These are phyloP conservation scores for Ginglymostoma cirratum DNA, from an alignment of 2,113 vertebrate species.

Conservation along the genomic window DNA sequence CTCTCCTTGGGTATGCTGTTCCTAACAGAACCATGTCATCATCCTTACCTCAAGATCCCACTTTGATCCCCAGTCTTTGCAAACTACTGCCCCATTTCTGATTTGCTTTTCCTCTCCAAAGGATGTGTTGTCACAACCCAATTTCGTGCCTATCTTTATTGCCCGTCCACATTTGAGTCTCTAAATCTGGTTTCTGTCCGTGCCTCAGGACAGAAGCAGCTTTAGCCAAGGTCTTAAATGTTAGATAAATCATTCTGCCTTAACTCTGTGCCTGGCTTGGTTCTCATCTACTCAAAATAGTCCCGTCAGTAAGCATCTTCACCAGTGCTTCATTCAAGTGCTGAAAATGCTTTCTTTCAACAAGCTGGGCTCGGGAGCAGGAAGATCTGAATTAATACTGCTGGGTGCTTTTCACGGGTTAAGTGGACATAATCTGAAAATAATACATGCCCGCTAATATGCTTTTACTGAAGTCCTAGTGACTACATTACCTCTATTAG, in stretches of 20 bases:
- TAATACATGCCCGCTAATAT: not conserved
- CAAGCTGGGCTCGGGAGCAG: not conserved
- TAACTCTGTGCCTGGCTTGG: too few species aligned
- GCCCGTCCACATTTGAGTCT: not conserved
- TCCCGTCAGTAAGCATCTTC: not conserved
- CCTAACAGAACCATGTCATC: not conserved
- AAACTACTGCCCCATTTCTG: not conserved
- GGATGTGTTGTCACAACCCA: not conserved
- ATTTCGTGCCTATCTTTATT: not conserved
- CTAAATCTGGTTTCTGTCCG: not conserved
- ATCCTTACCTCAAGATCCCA: not conserved
- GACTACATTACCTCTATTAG: not conserved
- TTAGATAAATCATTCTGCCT: not conserved
- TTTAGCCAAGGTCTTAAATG: not conserved
- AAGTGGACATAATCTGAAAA: not conserved
- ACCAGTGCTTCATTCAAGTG: not conserved
- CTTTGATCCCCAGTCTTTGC: not conserved
- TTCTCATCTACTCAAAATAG: not conserved
- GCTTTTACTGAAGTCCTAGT: not conserved
- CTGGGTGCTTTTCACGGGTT: not conserved
- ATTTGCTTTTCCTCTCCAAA: not conserved
- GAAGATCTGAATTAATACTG: not conserved
- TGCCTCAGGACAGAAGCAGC: not conserved
- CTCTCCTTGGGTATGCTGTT: not conserved
- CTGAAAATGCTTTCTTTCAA: not conserved